These are phyloP conservation scores for Octomys mimax DNA, from an alignment of 2,797 vertebrate species.

Conservation along the genomic window DNA sequence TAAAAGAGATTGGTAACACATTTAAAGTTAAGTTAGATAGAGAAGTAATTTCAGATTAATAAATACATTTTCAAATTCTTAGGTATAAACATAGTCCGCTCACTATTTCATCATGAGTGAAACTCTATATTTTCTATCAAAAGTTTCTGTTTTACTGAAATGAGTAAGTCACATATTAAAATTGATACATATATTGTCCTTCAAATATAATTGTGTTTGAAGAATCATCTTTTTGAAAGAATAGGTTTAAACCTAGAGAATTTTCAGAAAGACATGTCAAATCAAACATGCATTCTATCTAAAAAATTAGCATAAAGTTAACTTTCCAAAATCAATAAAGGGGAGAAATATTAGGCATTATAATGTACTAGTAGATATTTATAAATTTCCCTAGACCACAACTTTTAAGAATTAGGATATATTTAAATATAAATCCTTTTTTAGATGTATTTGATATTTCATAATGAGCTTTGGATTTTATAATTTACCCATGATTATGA, in stretches of 20 bases:
- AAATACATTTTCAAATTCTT: not conserved
- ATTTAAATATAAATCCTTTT: conserved; percentile 17
- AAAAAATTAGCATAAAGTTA: not conserved
- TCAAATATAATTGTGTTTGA: not conserved
- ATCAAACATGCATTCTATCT: not conserved
- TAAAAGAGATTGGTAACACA: not conserved
- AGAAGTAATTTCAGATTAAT: not conserved
- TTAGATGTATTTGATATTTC: conserved; percentile 36
- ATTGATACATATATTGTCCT: not conserved
- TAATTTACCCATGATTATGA: not conserved
- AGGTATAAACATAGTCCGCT: not conserved
- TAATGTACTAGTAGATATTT: not conserved
- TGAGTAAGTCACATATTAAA: not conserved
- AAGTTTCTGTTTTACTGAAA: not conserved
- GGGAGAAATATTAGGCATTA: not conserved
- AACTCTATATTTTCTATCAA: not conserved
- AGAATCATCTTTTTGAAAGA: not conserved
- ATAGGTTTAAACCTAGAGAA: not conserved
- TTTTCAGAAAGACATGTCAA: not conserved
- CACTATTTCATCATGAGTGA: not conserved
- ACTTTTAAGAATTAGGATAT: not conserved
- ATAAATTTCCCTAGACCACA: not conserved
- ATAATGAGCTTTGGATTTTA: not conserved
- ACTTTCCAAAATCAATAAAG: not conserved
- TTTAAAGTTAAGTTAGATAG: not conserved